phyloP scores from a whole-genome alignment of 2,113 vertebrate genomes.

The Muntiacus muntjak region DNA sequence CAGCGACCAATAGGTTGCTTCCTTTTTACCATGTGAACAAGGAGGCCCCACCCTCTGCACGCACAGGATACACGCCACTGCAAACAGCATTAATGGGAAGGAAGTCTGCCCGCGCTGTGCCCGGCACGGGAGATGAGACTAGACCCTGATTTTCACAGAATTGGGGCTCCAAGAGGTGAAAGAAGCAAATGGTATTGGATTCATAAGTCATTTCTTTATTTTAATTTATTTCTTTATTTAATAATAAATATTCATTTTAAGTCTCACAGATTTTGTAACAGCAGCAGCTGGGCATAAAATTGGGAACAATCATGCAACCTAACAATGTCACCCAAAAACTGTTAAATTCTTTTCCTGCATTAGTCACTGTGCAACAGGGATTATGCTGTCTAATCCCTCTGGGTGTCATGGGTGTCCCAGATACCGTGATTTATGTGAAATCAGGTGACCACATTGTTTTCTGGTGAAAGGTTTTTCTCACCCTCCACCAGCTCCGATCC shows the following conservation, averaged over 20 bases:
- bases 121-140: no score
- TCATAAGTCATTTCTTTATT: conserved; percentile 17
- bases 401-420: not conserved
- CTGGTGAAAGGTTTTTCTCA: not conserved
- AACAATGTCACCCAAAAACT: not conserved
- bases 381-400: not conserved
- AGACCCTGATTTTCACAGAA: not conserved
- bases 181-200: not conserved
- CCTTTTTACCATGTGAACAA: not conserved
- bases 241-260: conserved; percentile 37
- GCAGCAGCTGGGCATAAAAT: conserved; percentile 3
- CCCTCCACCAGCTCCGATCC: not conserved
- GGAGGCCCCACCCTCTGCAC: not conserved
- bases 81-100: not conserved
- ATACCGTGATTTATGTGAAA: not conserved
- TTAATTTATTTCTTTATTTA: not conserved
- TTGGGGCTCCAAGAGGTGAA: not conserved
- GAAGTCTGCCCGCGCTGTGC: rapidly evolving
- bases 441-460: not conserved
- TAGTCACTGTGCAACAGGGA: not conserved
- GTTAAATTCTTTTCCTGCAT: not conserved
- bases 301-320: not conserved
- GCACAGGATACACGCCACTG: not conserved
- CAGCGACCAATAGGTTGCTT: not conserved
- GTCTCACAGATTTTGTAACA: not conserved